Evolutionary conservation across 2,113 vertebrate genomes (phyloP), one percentile per base, ranked within the genome.

Genomic region (Benitochromis conjunctus): DNA sequence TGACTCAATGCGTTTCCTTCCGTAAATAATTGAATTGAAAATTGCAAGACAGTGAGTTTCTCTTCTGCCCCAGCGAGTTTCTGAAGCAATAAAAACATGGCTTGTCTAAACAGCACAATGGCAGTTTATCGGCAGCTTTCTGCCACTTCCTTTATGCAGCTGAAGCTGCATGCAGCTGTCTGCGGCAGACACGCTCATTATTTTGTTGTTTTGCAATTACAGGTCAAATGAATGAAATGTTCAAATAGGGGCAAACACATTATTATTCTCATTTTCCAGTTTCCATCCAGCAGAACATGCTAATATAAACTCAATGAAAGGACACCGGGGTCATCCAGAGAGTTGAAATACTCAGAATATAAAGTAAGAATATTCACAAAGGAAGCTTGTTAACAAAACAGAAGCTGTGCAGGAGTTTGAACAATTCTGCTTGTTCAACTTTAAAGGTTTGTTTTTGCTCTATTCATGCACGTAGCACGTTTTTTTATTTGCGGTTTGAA

Each of bases 1-100:
- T 43, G 54, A 66, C 82, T 57, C 51, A 26, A 18, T 64, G 21
- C 51, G 54, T 74, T 85, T 84, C 18, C 38, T 57, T 62, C 64
- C 16, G 21, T 89, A 83, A 92, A 93, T 92, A 88, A 92, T 89
- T 88, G 54, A 92, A 88, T 62, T 78, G 79, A 74, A 92, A 89
- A 92, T 86, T 64, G 86, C 51, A 71, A 85, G 79, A 80, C 85
- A 24, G 54, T 13, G 51, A 85, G 76, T 88, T 84, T 88, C 46
- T 82, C 86, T 85, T 91, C 26, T 66, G 84, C 88, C 82, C 62
- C 80, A 58, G 29, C 48, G 62, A 83, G 36, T 16, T 26, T 88
- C 64, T 84, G 55, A 86, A 58, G 56, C 38, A 81, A 89, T 91
- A 48, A 60, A 83, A 88, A 69, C 53, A 82, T 14, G 88, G 86